Percentiles rank a stretch among this genome's conserved stretches.
Conservation (phyloP, 2,113 vertebrate genomes). For the Hippopotamus amphibius region DNA sequence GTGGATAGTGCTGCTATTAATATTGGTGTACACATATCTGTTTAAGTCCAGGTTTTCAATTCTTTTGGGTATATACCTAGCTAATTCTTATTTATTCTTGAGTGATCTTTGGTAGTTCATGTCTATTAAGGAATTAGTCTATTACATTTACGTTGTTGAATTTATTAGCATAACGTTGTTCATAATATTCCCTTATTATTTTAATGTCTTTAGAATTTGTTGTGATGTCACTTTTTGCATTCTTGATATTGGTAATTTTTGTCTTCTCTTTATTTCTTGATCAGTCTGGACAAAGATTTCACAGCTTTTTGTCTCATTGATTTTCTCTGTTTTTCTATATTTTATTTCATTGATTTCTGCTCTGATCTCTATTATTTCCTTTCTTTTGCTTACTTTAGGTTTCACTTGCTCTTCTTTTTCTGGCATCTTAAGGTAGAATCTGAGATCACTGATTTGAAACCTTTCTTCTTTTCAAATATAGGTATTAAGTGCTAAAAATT, state of each 20-base stretch:
- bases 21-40: not conserved
- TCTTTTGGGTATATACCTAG: not conserved
- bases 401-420: not conserved
- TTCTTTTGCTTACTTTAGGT: conserved; percentile 3
- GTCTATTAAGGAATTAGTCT: conserved; percentile 17
- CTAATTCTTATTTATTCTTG: not conserved
- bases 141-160: not conserved
- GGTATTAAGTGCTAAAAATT: conserved; percentile 11
- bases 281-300: conserved; percentile 2
- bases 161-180: conserved; percentile 19
- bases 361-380: conserved; percentile 18
- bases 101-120: conserved; percentile 22
- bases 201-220: conserved; percentile 45
- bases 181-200: conserved; percentile 1
- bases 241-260: not conserved
- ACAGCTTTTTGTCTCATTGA: not conserved
- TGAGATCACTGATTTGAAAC: not conserved
- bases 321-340: conserved; percentile 3
- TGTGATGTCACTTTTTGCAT: not conserved
- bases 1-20: not conserved
- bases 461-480: conserved; percentile 7
- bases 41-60: not conserved
- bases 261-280: conserved; percentile 13
- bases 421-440: not conserved
- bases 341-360: not conserved